phyloP scores from a whole-genome alignment of 64 coral and sea anemone genomes.

The Astreopora myriophthalma region DNA sequence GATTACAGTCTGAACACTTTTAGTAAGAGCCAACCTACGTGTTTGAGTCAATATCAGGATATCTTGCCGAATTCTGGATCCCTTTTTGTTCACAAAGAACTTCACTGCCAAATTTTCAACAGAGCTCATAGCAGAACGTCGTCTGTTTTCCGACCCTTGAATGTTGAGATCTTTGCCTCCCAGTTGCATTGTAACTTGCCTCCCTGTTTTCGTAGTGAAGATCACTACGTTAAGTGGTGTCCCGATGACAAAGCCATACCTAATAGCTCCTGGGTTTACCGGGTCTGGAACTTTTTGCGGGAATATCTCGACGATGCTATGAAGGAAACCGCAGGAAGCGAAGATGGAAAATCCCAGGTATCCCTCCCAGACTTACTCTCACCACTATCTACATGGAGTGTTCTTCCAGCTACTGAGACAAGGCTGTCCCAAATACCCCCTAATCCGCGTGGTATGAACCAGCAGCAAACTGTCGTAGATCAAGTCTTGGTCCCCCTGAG shows the following conservation, averaged over 20 bases:
- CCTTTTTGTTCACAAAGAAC: conserved; percentile 22
- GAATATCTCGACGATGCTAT: not conserved
- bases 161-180: not conserved
- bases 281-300: conserved; percentile 30
- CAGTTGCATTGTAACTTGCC: not conserved
- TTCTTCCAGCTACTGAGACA: conserved; percentile 36
- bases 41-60: not conserved
- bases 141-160: conserved; percentile 20
- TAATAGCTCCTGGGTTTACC: not conserved
- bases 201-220: not conserved
- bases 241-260: not conserved
- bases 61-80: not conserved
- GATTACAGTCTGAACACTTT: not conserved
- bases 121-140: not conserved
- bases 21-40: not conserved
- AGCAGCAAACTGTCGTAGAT: not conserved
- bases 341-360: not conserved
- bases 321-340: not conserved
- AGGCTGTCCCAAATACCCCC: not conserved
- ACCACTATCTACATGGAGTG: conserved; percentile 9
- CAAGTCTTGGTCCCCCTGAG: not conserved
- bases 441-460: no score
- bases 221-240: not conserved
- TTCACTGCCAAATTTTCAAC: not conserved
- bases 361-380: not conserved